Conservation (phyloP, 2,113 vertebrate species). For the Oryzias celebensis region DNA sequence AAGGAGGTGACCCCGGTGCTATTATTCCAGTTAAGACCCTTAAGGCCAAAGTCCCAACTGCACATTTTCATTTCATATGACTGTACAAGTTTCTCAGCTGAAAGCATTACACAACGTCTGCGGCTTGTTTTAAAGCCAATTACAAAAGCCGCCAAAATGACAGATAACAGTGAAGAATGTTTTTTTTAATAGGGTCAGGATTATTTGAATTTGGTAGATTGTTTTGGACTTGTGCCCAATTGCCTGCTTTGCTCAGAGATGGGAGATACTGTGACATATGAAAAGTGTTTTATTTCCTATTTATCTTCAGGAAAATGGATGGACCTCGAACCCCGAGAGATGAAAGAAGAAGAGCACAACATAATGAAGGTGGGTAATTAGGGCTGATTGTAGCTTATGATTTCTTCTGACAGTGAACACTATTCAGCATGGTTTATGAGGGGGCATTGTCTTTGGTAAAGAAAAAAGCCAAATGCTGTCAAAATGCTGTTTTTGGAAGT, state of each 20-base stretch:
- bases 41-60: constrained; percentile 7
- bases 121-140: constrained; percentile 25
- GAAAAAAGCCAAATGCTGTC: constrained; percentile 28
- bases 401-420: constrained; percentile 35
- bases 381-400: constrained; percentile 54
- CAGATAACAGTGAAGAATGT: constrained; percentile 50
- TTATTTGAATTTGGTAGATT: constrained; percentile 38
- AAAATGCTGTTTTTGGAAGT: constrained; percentile 18
- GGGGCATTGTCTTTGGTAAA: constrained; percentile 17
- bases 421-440: constrained; percentile 15
- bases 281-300: constrained; percentile 48
- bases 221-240: constrained; percentile 42
- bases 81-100: constrained; percentile 16
- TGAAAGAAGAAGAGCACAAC: constrained; percentile 88
- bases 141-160: constrained; percentile 32
- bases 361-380: constrained; percentile 86
- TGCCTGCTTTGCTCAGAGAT: constrained; percentile 39
- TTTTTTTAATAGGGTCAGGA: constrained; percentile 45
- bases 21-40: constrained; percentile 25
- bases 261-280: constrained; percentile 31
- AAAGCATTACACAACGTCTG: constrained; percentile 17
- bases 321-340: constrained; percentile 86
- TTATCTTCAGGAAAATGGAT: constrained; percentile 83
- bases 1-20: constrained; percentile 29
- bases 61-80: constrained; percentile 15